Evolutionary conservation across 2,888 invertebrate genomes (phyloP), one percentile per base, ranked within the genome.

Genomic region (Metallyticus violacea): DNA sequence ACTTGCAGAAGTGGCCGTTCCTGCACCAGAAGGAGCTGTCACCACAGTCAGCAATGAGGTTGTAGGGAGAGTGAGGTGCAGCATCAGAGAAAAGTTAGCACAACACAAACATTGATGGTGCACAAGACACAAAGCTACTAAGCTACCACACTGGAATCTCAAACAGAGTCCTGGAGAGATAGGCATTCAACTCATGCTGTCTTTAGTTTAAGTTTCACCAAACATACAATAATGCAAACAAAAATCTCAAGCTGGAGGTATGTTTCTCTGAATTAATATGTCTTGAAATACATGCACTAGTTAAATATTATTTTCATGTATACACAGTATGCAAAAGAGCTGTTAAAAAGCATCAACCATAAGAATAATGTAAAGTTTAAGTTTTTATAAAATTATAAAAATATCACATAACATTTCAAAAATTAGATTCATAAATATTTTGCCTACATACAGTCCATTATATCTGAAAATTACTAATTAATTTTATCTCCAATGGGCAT

Each of bases 1-100:
- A 88, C 89, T 90, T 90, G 90, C 90, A 89, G 89, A 89, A 87
- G 89, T 90, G 90, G 90, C 91, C 91, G 91, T 90, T 91, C 81
- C 85, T 77, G 77, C 77, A n/a, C 77, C 83, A 28, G 83, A 28
- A 77, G 83, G 83, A 77, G 83, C 83, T 83, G 82, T 62, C 40
- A 62, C 15, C 40, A 62, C 40, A 62, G 40, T 62, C 40, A 15
- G 40, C 40, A 62, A 4, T 62, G 40, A 62, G 40, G 22, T 62
- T 9, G 40, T 62, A 62, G n/a, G n/a, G n/a, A 62, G 40, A 62
- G 40, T 62, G 40, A 62, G 40, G 40, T 62, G 40, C 40, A 15
- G 40, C 40, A 62, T 62, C 40, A 62, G 22, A 62, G 40, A 62
- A 62, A 62, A 62, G 40, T 62, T 62, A 62, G 40, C 40, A 62